Conservation (phyloP, 2,113 vertebrate species). For the Scophthalmus maximus region DNA sequence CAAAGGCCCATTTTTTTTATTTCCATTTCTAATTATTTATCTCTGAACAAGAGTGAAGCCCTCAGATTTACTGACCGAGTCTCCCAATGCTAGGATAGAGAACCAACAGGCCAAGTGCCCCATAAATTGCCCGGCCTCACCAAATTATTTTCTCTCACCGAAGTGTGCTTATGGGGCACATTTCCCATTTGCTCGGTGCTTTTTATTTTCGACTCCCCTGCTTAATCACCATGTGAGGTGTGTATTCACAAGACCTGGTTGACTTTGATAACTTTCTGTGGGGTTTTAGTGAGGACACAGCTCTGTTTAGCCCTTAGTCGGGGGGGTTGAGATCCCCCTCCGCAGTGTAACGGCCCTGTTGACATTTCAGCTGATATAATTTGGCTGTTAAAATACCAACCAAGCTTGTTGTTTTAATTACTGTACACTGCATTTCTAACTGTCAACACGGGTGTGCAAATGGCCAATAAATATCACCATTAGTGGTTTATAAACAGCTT, state of each 20-base stretch:
- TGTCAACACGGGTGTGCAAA: constrained; percentile 41
- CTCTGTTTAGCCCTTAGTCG: constrained; percentile 32
- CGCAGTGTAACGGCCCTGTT: constrained; percentile 15
- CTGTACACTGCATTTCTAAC: constrained; percentile 26
- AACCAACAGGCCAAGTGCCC: constrained; percentile 38
- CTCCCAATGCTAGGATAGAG: constrained; percentile 25
- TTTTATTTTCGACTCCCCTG: not conserved
- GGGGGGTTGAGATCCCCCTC: constrained; percentile 9
- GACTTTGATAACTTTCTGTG: constrained; percentile 48
- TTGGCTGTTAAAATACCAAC: constrained; percentile 30
- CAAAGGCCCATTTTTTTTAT: constrained; percentile 43
- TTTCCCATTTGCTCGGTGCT: constrained; percentile 5
- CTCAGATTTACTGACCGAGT: constrained; percentile 72
- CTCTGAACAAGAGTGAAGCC: constrained; percentile 51
- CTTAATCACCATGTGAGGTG: constrained; percentile 16
- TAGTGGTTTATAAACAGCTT: constrained; percentile 5
- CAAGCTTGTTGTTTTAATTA: constrained; percentile 51
- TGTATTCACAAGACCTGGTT: constrained; percentile 15
- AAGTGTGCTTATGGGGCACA: constrained; percentile 56
- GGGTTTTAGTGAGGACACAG: constrained; percentile 23
- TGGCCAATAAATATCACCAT: constrained; percentile 27
- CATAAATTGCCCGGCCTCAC: constrained; percentile 59
- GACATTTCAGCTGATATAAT: constrained; percentile 52
- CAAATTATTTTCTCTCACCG: constrained; percentile 47
- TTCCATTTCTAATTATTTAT: constrained; percentile 67